Conservation (phyloP, 2,888 invertebrate genomes). For the Peribatodes rhomboidaria region DNA sequence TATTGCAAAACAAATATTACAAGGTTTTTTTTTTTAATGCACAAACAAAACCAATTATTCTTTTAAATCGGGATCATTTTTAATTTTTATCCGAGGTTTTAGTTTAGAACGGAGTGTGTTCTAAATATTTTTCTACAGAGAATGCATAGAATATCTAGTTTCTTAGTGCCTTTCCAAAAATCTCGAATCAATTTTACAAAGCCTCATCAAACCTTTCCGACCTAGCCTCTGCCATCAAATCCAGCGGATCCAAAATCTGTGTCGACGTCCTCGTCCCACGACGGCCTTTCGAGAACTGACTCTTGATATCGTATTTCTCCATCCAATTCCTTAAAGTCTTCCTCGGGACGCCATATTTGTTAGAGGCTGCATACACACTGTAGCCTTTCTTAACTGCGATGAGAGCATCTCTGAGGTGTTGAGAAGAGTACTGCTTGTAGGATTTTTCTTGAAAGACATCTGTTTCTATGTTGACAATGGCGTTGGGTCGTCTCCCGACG, state of each 20-base stretch:
- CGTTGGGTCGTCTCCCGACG: conserved; percentile 77
- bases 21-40: neutral
- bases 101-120: too few relatives aligned
- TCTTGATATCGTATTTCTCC: conserved; percentile 86
- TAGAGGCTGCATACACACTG: conserved; percentile 86
- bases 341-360: conserved; percentile 84
- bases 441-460: conserved; percentile 83
- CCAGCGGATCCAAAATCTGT: conserved; percentile 75
- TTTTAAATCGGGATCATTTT: too few relatives aligned
- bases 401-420: conserved; percentile 79
- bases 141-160: too few relatives aligned
- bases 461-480: conserved; percentile 80
- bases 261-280: conserved; percentile 70
- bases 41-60: neutral
- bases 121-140: too few relatives aligned
- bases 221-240: conserved; percentile 70
- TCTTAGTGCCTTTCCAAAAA: too few relatives aligned
- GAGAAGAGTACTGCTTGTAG: conserved; percentile 84
- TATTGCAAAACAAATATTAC: neutral
- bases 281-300: conserved; percentile 82
- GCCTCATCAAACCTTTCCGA: conserved; percentile 69
- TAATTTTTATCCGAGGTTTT: too few relatives aligned
- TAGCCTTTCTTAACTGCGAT: conserved; percentile 84
- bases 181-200: conserved; percentile 26
- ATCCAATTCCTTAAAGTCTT: conserved; percentile 86